phyloP scores from a whole-genome alignment of 2,888 invertebrate genomes.

The Kryphioiulus occultus region DNA sequence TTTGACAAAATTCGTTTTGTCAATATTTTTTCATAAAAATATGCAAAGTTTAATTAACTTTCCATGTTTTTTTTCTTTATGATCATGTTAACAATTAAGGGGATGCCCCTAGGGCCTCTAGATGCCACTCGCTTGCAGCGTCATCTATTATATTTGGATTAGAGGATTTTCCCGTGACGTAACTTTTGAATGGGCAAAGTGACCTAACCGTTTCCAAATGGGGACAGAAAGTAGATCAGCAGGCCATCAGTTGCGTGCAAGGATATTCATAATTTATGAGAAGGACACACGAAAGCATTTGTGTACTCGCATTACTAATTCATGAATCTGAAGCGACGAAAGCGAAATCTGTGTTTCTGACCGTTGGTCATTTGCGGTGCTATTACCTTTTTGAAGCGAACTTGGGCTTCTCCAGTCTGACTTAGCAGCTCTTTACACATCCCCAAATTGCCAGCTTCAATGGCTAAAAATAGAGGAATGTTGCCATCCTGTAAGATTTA shows the following conservation, averaged over 20 bases:
- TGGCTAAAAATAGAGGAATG: slow-evolving; percentile 90
- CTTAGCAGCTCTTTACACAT: slow-evolving; percentile 93
- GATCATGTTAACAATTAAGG: no score
- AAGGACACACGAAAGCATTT: neutral
- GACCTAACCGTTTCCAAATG: neutral
- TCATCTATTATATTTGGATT: no score
- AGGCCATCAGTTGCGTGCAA: neutral
- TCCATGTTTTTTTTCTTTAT: no score
- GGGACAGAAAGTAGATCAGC: neutral
- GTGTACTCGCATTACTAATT: neutral
- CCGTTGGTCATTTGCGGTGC: neutral
- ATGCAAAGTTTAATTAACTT: no score
- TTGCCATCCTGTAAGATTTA: slow-evolving; percentile 85
- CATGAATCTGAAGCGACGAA: neutral
- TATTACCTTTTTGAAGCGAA: slow-evolving; percentile 63
- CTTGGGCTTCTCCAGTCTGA: slow-evolving; percentile 85
- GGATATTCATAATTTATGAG: neutral
- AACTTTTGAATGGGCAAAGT: neutral
- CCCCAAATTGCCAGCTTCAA: slow-evolving; percentile 93
- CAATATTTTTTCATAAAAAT: no score
- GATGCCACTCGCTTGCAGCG: no score
- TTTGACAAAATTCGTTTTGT: no score
- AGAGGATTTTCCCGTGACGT: no score
- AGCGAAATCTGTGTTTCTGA: neutral
- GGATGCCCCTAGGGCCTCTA: no score